These are phyloP conservation scores for Amazona ochrocephala DNA, from an alignment of 2,797 vertebrate species.

Conservation along the genomic window DNA sequence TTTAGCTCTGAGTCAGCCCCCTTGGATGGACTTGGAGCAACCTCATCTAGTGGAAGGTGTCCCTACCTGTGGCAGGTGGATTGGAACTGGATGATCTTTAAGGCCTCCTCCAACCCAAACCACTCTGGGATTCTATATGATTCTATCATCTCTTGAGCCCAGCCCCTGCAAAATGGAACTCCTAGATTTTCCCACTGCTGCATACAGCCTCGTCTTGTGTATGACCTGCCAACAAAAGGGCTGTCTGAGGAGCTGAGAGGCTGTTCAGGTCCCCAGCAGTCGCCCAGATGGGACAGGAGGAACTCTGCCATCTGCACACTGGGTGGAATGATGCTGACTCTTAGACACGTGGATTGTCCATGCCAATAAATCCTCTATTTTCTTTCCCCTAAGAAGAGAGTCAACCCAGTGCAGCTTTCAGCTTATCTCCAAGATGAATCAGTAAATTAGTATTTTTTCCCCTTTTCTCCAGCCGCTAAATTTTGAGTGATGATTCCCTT, in stretches of 20 bases:
- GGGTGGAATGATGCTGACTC: not conserved
- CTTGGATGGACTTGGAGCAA: not conserved
- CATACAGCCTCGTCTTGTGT: not conserved
- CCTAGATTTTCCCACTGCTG: not conserved
- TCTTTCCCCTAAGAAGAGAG: not conserved
- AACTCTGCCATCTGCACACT: not conserved
- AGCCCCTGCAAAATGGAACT: not conserved
- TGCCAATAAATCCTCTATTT: not conserved
- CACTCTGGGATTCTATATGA: not conserved
- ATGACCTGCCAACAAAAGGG: not conserved
- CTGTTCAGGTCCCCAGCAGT: accelerated
- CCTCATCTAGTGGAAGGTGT: not conserved
- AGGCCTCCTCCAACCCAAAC: not conserved
- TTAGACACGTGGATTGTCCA: accelerated
- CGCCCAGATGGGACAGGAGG: not conserved
- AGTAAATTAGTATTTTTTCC: not conserved
- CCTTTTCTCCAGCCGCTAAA: not conserved
- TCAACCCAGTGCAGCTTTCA: not conserved
- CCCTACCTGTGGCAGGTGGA: not conserved
- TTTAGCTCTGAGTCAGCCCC: not conserved
- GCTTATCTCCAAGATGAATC: not conserved
- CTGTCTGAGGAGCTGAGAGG: not conserved
- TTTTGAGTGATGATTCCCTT: not conserved
- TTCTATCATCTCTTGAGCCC: not conserved
- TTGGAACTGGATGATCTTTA: not conserved